Base-by-base conservation (phyloP, 2,888 invertebrate species). In the Listrodromus nycthemerus region DNA sequence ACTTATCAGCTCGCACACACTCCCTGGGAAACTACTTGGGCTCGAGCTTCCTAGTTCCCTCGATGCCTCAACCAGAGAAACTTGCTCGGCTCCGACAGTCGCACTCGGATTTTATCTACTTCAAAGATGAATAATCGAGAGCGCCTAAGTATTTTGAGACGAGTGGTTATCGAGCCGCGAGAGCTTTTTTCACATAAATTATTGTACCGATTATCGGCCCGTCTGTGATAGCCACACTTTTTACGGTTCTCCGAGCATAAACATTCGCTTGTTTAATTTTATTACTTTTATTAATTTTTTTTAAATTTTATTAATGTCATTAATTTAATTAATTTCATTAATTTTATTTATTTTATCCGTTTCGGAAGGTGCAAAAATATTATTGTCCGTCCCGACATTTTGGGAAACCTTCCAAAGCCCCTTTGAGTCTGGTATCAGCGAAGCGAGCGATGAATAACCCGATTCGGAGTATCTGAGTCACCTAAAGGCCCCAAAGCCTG, bases 81-180 rank as follows among this genome's bases (percentile, higher is more conserved):
- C 66, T 52, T 45, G n/a, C 10, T 16, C 27, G 19, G 13, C 69
- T 65, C 48, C 65, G 69, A 30, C 70, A 80, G 55, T 13, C 58
- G 61, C 73, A 69, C 65, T 33, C 65, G 41, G 24, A 21, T 50
- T 69, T 69, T 48, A 77, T 84, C 83, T 65, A 24, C 50, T 70
- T 74, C 74, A 70, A 78, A 80, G 73, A 80, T 78, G 83, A 84
- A 77, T 73, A 78, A 84, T 84, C 75, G 55, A 77, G 58, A 80
- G 80, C 63, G 83, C 45, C n/a, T 63, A 74, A 84, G 83, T 84
- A 80, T 84, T 80, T 84, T 41, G 27, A 65, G 69, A 10, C 77
- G 74, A 80, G 73, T 73, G 55, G 61, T n/a, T 48, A 67, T 73
- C 8, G 50, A 33, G 24, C 69, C 48, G 55, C 52, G 27, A 69